Base-by-base conservation (phyloP, 2,113 vertebrate genomes). In the Recurvirostra avosetta region DNA sequence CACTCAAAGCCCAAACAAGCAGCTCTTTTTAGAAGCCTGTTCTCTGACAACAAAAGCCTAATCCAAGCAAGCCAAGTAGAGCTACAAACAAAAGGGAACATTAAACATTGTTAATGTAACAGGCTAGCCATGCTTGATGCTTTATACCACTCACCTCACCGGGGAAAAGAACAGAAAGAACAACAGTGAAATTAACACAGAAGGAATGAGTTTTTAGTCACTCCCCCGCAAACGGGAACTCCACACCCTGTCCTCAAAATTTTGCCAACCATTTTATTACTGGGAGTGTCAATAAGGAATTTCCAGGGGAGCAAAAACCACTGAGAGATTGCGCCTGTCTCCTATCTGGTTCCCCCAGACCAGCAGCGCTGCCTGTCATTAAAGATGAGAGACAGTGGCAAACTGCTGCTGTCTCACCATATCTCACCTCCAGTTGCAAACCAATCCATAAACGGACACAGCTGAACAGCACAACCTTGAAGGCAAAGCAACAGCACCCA, bases 201-300 rank as follows among this genome's bases (percentile, higher is more conserved):
- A 77, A 93, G 74, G 88, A 96, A 96, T 55, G 55, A 95, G 47
- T 56, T 95, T 94, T 80, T 18, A 80, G 59, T 47, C 56, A 38
- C 68, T 94, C 53, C 49, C 87, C 89, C 81, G 90, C 74, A 87
- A 86, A 83, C 55, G 55, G 72, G 55, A 97, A 59, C 84, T 94
- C 95, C 92, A 96, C 91, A 52, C 96, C 92, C 97, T 94, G 80
- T 90, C 49, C 91, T 89, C 62, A 34, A 53, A 68, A 59, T 87
- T 92, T 71, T 94, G 94, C 91, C 94, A 97, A 95, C 62, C 73
- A 43, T 91, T 94, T 95, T 91, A 92, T 95, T 92, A 85, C 91
- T 92, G 95, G 95, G 96, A 97, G 94, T 72, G 95, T 91, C 89
- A 78, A 1, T 45, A 78, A 72, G 23, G 16, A 43, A 45, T 25